These are phyloP conservation scores for Caenorhabditis afra DNA, from an alignment of 2,888 invertebrate genomes.

Conservation along the genomic window DNA sequence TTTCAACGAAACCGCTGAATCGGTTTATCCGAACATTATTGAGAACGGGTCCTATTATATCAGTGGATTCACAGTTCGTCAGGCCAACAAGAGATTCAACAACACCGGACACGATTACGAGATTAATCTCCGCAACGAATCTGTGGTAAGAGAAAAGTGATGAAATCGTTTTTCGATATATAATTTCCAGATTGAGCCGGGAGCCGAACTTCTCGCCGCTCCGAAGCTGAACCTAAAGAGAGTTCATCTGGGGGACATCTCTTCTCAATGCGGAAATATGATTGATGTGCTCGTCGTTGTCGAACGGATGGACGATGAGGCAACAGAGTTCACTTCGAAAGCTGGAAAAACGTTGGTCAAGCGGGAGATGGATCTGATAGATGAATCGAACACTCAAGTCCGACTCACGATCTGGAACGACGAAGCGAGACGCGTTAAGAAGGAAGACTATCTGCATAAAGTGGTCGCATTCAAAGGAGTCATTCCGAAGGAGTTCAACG, in stretches of 20 bases:
- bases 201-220: conserved; percentile 35
- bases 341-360: conserved; percentile 85
- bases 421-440: conserved; percentile 81
- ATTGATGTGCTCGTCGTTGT: conserved; percentile 75
- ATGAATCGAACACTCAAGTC: conserved; percentile 88
- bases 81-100: conserved; percentile 92
- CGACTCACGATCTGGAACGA: conserved; percentile 92
- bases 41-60: conserved; percentile 87
- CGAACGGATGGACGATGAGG: conserved; percentile 66
- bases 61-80: conserved; percentile 89
- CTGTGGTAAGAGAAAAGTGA: conserved; percentile 80
- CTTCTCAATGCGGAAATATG: conserved; percentile 31
- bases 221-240: conserved; percentile 42
- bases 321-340: conserved; percentile 64
- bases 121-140: conserved; percentile 90
- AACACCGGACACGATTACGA: conserved; percentile 94
- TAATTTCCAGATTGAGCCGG: conserved; percentile 37
- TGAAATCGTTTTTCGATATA: not conserved
- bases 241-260: conserved; percentile 21
- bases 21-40: conserved; percentile 56
- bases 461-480: conserved; percentile 91
- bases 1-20: conserved; percentile 74
- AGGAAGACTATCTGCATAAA: conserved; percentile 83
- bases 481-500: conserved; percentile 90
- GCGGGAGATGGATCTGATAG: conserved; percentile 90